Evolutionary conservation across 1,140 invertebrate genomes (phyloP), one percentile per base, ranked within the genome.

Genomic region (Holotrichia oblita): DNA sequence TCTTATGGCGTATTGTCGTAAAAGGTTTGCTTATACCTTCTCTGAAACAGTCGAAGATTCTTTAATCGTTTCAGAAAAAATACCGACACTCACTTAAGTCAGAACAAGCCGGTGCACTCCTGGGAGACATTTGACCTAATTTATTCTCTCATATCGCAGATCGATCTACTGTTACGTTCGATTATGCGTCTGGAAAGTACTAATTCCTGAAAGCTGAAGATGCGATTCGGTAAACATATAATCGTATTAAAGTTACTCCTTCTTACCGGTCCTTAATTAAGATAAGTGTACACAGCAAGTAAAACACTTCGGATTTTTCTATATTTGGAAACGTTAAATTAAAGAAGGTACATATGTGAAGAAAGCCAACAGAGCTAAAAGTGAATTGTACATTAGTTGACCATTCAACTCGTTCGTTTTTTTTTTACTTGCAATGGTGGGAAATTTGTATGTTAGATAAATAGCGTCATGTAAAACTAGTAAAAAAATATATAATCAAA

Each of bases 31-130:
- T 6, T 27, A 27, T 27, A 27, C 9, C n/a, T 64, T 64, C 7
- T 14, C 22, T 27, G 61, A 64, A 22, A 17, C 17, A 64, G 17
- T 64, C 24, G 17, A 20, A 14, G 61, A 64, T 17, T 48, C 61
- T 27, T 64, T 64, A 64, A 64, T 64, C n/a, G 24, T 64, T 22
- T 0, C 61, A 64, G 61, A 64, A 64, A 64, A 64, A 64, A 64
- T 14, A 20, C 61, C 61, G 61, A 27, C 61, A 27, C 24, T 64
- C 61, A 20, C 61, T 64, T 64, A 64, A 64, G 3, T 64, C 61
- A 27, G 61, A 64, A 64, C n/a, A 64, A 64, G 17, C 61, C 61
- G 17, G 17, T 64, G 61, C 61, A 64, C 61, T 64, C 61, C 17
- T 9, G 61, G 61, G 61, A 64, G 17, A 20, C 24, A 64, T 64